phyloP scores from a whole-genome alignment of 2,888 invertebrate species.

The Steinernema hermaphroditum region DNA sequence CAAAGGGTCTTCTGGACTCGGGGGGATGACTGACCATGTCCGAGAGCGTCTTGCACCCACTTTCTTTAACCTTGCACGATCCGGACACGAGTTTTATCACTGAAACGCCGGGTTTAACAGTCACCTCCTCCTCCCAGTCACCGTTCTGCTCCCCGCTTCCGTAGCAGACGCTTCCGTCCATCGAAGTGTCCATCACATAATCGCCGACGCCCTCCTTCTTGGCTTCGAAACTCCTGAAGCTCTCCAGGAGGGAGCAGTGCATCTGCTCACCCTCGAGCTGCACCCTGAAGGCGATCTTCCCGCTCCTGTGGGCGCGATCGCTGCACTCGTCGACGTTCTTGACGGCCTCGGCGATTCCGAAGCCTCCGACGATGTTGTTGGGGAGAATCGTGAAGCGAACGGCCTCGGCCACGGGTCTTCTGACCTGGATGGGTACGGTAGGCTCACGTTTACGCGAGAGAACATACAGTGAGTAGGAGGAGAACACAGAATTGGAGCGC shows the following conservation, averaged over 20 bases:
- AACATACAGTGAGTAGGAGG: background rate
- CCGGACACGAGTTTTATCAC: slow-evolving; percentile 25
- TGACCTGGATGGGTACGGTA: background rate
- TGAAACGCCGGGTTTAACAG: background rate
- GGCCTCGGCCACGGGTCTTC: background rate
- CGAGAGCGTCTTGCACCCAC: background rate
- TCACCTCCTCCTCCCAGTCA: background rate
- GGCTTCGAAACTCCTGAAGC: slow-evolving; percentile 1
- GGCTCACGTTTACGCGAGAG: background rate
- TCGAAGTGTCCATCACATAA: slow-evolving; percentile 12
- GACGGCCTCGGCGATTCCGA: background rate
- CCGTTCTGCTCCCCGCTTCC: slow-evolving; percentile 19
- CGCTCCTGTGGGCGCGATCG: slow-evolving; percentile 1
- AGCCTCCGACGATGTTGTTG: background rate
- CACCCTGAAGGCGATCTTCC: slow-evolving; percentile 3
- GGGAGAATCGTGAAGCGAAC: slow-evolving; percentile 12
- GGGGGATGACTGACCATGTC: background rate
- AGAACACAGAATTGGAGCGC: background rate
- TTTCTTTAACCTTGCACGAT: background rate
- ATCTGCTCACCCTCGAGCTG: background rate
- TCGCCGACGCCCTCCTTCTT: slow-evolving; percentile 12
- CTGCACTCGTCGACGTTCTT: slow-evolving; percentile 18
- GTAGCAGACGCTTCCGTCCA: slow-evolving; percentile 1
- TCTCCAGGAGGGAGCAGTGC: background rate
- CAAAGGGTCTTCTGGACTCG: too few species aligned